phyloP scores from a whole-genome alignment of 2,888 invertebrate species.

The Pomacea canaliculata region DNA sequence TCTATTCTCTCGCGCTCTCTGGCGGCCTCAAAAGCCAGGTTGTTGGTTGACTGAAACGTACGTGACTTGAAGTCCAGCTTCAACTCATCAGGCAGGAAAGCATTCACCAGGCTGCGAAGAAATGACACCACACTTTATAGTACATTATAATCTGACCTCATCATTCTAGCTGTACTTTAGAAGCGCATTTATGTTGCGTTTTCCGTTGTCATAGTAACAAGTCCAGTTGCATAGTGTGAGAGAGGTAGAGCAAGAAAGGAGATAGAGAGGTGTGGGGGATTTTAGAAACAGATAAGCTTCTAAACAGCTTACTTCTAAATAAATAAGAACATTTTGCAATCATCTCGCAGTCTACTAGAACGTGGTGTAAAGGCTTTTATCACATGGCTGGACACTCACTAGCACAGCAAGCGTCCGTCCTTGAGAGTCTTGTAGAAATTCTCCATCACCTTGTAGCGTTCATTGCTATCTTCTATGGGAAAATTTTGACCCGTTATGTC shows the following conservation, averaged over 20 bases:
- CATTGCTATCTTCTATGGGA: constrained; percentile 40
- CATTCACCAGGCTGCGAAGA: constrained; percentile 46
- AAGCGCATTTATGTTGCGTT: too few species aligned
- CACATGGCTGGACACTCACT: constrained; percentile 72
- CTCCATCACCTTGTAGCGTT: constrained; percentile 79
- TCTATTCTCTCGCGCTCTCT: constrained; percentile 53
- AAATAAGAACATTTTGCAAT: too few species aligned
- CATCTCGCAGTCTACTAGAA: too few species aligned
- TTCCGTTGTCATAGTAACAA: too few species aligned
- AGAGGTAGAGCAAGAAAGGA: too few species aligned
- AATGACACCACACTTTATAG: not conserved
- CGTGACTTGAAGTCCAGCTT: constrained; percentile 46
- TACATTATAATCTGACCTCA: too few species aligned
- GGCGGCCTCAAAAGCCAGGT: constrained; percentile 45
- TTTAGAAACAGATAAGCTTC: too few species aligned
- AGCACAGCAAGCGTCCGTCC: constrained; percentile 90
- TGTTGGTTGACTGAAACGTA: constrained; percentile 45
- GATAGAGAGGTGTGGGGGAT: too few species aligned
- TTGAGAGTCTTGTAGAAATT: constrained; percentile 90
- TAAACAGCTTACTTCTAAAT: too few species aligned
- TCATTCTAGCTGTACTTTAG: too few species aligned
- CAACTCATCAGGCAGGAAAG: constrained; percentile 39
- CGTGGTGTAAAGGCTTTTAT: too few species aligned
- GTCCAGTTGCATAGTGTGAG: too few species aligned
- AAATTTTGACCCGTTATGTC: constrained; percentile 82